A percentile compares a stretch with the other conserved stretches of the same genome.
Evolutionary conservation across 2,113 vertebrate genomes (phyloP).

Genomic region (Bos javanicus): DNA sequence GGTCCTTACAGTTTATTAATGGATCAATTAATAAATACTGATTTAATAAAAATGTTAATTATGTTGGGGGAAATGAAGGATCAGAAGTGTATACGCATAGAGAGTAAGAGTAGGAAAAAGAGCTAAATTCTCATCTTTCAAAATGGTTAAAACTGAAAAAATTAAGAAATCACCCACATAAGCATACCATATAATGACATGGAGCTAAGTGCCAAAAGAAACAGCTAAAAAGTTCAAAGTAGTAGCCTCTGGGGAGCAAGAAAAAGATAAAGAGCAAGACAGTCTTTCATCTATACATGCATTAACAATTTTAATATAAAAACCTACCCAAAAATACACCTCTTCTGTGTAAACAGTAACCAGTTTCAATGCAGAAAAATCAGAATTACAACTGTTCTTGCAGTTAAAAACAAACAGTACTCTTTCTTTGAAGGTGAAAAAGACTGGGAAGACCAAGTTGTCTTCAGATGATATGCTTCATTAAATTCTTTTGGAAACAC

Average conservation of each 20-base stretch:
- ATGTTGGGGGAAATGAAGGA: not conserved
- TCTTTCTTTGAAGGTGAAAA: not conserved
- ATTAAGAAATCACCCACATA: not conserved
- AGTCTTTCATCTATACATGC: not conserved
- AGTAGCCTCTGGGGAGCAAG: not conserved
- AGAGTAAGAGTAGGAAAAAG: not conserved
- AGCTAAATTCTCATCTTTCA: not conserved
- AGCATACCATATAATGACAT: not conserved
- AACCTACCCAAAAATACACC: not conserved
- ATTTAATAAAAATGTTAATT: constrained; percentile 11
- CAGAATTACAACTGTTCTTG: not conserved
- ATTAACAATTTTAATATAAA: not conserved
- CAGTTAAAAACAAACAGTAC: not conserved
- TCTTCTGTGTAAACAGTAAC: not conserved
- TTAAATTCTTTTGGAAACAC: not conserved
- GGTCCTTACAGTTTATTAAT: not conserved
- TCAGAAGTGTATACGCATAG: not conserved
- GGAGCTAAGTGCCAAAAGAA: not conserved
- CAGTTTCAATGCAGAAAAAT: not conserved
- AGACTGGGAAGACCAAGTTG: not conserved
- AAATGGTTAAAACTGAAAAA: not conserved
- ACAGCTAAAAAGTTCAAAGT: not conserved
- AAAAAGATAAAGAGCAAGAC: not conserved
- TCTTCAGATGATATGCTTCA: not conserved
- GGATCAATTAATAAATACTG: not conserved